Evolutionary conservation across 2,797 vertebrate species (phyloP), one percentile per base, ranked within the genome.

Genomic region (Triplophysa yarkandensis): DNA sequence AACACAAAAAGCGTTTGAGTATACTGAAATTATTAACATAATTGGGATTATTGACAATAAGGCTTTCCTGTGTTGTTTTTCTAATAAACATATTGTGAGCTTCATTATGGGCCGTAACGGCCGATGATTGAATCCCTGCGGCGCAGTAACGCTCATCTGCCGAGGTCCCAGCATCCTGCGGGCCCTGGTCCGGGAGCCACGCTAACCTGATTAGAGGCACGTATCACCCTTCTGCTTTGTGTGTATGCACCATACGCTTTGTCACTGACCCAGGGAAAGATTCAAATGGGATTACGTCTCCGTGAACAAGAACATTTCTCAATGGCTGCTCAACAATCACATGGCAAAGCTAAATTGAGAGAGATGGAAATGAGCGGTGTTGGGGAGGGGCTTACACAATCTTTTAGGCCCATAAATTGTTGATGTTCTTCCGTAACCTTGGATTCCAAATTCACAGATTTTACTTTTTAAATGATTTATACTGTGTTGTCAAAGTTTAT

Each of bases 231-330:
- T 67, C 41, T 68, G 76, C 68, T 81, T 81, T 81, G 78, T 82
- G 74, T 71, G 75, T 73, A 68, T 76, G 68, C 60, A 55, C 9
- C 23, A 41, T 68, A 58, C 54, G 28, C 79, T 83, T 81, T 83
- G 69, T 80, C 68, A 74, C 60, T 80, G 80, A 79, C 76, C 71
- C 62, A 65, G 70, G 74, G 74, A 61, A 61, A 74, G 72, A 69
- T 84, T 84, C 62, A 82, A 81, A 83, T 83, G 75, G 76, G 81
- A 80, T 84, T 83, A 83, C 28, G 66, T 80, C 66, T 72, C 76
- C 70, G 23, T 77, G 78, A 80, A 81, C 71, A 39, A 74, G 74
- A 76, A 61, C 13, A 50, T 43, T 80, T 55, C 27, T 63, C 70
- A 76, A 76, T 80, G 61, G 73, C 67, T 60, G 34, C 6, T 46